Conservation (phyloP, 2,113 vertebrate genomes). For the Peromyscus maniculatus region DNA sequence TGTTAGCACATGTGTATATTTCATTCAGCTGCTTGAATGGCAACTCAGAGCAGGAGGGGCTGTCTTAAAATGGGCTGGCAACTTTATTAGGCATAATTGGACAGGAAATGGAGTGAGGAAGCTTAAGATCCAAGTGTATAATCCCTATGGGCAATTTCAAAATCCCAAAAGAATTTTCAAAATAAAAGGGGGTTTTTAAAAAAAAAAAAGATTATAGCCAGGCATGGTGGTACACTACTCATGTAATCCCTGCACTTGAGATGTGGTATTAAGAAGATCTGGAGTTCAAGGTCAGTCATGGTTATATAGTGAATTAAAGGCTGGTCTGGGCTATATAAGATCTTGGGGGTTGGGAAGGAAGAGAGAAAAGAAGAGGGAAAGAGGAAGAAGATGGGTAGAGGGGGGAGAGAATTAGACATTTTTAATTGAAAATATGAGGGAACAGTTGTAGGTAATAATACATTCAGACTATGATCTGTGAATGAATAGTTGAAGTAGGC, state of each 20-base stretch:
- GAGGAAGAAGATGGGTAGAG: not conserved
- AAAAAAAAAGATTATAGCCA: not conserved
- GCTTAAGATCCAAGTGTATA: not conserved
- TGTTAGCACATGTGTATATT: not conserved
- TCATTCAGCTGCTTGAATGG: not conserved
- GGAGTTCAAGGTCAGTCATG: not conserved
- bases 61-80: not conserved
- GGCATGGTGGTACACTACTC: not conserved
- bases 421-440: not conserved
- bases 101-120: not conserved
- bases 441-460: not conserved
- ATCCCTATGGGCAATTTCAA: not conserved
- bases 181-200: not conserved
- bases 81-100: not conserved
- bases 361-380: not conserved
- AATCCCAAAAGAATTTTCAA: conserved; percentile 19
- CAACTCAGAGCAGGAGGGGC: not conserved
- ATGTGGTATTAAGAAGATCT: not conserved
- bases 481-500: not conserved
- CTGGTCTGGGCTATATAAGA: not conserved
- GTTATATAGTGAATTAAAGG: not conserved
- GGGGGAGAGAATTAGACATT: not conserved
- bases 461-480: not conserved
- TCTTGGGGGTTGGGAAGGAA: not conserved
- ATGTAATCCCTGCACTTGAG: not conserved